These are phyloP conservation scores for Atherinomorus stipes DNA, from an alignment of 2,113 vertebrate genomes.

Conservation along the genomic window DNA sequence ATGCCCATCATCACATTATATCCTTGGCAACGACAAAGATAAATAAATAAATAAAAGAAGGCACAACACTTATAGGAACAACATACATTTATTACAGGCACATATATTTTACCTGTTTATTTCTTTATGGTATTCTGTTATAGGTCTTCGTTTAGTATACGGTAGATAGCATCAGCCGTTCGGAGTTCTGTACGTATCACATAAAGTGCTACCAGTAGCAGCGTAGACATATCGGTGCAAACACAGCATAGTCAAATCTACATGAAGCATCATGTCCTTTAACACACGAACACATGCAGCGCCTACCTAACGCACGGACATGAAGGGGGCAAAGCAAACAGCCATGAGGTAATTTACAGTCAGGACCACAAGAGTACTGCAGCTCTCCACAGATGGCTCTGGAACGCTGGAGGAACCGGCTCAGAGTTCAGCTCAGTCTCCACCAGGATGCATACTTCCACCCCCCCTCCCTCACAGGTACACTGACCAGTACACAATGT, in stretches of 20 bases:
- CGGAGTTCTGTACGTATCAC: background rate
- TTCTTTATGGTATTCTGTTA: background rate
- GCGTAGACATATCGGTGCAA: background rate
- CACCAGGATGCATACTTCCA: background rate
- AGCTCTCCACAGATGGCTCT: conserved; percentile 1
- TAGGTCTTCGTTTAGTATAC: background rate
- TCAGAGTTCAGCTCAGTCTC: background rate
- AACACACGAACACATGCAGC: conserved; percentile 20
- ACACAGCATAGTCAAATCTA: background rate
- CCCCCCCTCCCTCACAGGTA: conserved; percentile 85
- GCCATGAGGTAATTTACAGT: background rate
- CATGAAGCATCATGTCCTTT: conserved; percentile 1
- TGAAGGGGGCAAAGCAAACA: conserved; percentile 6
- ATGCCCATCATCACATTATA: too few species aligned
- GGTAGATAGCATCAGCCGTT: background rate
- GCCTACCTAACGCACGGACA: background rate
- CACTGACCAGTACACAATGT: conserved; percentile 97
- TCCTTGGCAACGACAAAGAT: too few species aligned
- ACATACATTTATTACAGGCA: too few species aligned
- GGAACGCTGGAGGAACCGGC: background rate
- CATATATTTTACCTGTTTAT: background rate
- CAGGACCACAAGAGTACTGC: background rate
- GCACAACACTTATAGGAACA: too few species aligned
- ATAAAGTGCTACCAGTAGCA: background rate
- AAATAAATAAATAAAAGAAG: too few species aligned